These are phyloP conservation scores for Papilio polytes DNA, from an alignment of 1,140 invertebrate genomes.

Conservation along the genomic window DNA sequence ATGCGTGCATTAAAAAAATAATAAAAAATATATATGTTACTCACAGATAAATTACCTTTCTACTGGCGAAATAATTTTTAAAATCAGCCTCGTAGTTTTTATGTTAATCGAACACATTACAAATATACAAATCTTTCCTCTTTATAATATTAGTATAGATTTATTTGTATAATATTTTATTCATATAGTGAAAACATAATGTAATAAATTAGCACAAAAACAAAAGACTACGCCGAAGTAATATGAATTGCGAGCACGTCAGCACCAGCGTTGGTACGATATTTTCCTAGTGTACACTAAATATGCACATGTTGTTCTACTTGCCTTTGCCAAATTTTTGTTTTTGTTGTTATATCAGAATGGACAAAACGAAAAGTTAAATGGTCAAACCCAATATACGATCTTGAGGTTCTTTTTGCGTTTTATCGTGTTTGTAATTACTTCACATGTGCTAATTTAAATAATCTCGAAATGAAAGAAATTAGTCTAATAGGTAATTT, in stretches of 20 bases:
- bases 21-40: background rate
- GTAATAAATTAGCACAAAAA: background rate
- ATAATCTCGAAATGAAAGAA: background rate
- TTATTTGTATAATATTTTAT: background rate
- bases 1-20: too few relatives aligned
- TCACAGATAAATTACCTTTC: too few relatives aligned
- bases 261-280: slow-evolving; percentile 1
- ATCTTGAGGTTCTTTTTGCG: too few relatives aligned
- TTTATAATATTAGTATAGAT: too few relatives aligned
- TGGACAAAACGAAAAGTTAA: background rate
- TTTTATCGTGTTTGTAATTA: background rate
- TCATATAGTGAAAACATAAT: background rate
- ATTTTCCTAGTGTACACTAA: background rate
- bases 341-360: background rate
- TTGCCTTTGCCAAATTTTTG: background rate
- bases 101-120: too few relatives aligned
- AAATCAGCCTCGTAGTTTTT: too few relatives aligned
- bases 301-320: background rate
- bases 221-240: background rate
- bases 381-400: background rate
- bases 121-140: too few relatives aligned
- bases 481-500: too few relatives aligned
- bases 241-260: slow-evolving; percentile 23
- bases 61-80: too few relatives aligned
- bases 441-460: background rate